A percentile compares a stretch with the other conserved stretches of the same genome.
phyloP scores from a whole-genome alignment of 2,113 vertebrate genomes.

The Grus americana region DNA sequence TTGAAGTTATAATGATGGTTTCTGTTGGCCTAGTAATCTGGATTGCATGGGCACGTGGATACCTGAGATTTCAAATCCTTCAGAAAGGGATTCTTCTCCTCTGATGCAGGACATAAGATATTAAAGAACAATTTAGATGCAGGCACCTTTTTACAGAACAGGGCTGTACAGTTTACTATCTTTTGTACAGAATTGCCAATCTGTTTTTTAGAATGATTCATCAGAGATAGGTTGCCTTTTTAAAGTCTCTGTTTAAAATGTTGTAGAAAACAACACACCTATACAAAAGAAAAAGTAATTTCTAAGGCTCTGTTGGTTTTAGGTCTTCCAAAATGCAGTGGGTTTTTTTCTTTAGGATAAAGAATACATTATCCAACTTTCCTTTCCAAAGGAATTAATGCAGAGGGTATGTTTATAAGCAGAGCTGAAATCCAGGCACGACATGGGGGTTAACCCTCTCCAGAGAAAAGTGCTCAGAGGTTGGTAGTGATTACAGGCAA shows the following conservation, averaged over 20 bases:
- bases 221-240: background rate
- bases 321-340: background rate
- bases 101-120: background rate
- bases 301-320: background rate
- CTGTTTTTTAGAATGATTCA: background rate
- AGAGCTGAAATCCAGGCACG: background rate
- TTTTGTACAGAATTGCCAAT: background rate
- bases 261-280: background rate
- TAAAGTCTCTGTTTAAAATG: background rate
- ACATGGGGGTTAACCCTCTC: background rate
- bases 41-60: background rate
- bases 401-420: background rate
- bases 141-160: background rate
- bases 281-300: background rate
- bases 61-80: background rate
- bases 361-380: background rate
- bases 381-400: background rate
- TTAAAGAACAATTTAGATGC: background rate
- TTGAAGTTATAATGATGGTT: background rate
- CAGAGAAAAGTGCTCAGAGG: background rate
- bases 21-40: background rate
- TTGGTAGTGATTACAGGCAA: background rate
- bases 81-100: background rate
- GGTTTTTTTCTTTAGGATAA: background rate
- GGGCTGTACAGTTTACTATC: background rate